phyloP scores from a whole-genome alignment of 2,113 vertebrate species.

The Elachura formosa region DNA sequence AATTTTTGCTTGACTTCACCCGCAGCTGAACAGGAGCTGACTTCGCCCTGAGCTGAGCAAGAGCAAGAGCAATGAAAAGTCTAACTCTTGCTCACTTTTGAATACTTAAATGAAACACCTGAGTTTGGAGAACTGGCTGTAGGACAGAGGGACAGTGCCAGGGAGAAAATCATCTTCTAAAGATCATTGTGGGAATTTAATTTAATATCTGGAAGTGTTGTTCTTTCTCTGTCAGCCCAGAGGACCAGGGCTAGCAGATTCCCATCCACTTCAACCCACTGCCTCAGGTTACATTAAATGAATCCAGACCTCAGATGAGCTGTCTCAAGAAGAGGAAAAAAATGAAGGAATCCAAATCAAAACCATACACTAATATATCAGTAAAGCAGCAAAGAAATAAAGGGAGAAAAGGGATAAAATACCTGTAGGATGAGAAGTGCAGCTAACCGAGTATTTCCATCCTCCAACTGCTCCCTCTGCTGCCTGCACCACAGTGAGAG shows the following conservation, averaged over 20 bases:
- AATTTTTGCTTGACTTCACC: not conserved
- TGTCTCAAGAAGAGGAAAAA: not conserved
- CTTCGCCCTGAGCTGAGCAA: not conserved
- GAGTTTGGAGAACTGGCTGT: not conserved
- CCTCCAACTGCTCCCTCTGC: conserved; percentile 46
- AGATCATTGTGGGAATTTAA: not conserved
- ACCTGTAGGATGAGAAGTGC: not conserved
- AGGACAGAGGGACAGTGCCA: not conserved
- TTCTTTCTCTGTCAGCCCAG: not conserved
- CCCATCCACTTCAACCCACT: not conserved
- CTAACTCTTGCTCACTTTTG: not conserved
- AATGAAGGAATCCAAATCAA: not conserved
- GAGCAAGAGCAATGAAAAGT: not conserved
- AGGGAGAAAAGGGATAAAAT: not conserved
- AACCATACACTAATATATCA: not conserved
- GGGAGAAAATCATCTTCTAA: not conserved
- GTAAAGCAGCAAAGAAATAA: not conserved
- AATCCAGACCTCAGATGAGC: conserved; percentile 4
- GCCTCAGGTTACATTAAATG: not conserved
- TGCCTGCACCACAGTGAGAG: not conserved
- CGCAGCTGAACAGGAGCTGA: not conserved
- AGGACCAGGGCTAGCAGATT: not conserved
- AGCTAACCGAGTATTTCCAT: not conserved
- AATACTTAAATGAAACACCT: not conserved
- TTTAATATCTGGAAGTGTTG: not conserved